phyloP scores from a whole-genome alignment of 2,888 invertebrate genomes.

The Alloplasta piceator region DNA sequence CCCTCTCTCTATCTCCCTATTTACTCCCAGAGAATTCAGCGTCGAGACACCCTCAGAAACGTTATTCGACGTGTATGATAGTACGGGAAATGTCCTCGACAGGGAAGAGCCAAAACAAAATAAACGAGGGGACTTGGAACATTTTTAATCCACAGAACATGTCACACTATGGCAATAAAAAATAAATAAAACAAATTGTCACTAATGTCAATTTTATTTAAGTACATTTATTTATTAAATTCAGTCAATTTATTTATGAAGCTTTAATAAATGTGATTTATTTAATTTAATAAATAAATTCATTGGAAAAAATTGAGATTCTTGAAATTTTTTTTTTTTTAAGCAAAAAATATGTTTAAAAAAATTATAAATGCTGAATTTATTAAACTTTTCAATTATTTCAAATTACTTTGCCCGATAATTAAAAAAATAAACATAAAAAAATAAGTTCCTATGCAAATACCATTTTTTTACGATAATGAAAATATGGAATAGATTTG shows the following conservation, averaged over 20 bases:
- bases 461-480: too few species aligned
- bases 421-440: conserved; percentile 20
- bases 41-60: not conserved
- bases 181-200: not conserved
- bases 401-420: conserved; percentile 3
- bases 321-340: conserved; percentile 4
- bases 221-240: not conserved
- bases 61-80: not conserved
- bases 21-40: conserved; percentile 43
- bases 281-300: too few species aligned
- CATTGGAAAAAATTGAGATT: conserved; percentile 22
- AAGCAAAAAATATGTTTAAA: not conserved
- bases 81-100: too few species aligned
- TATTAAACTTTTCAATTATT: not conserved
- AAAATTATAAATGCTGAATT: not conserved
- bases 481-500: too few species aligned
- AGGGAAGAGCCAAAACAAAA: too few species aligned
- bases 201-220: not conserved
- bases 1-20: conserved; percentile 37
- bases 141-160: too few species aligned
- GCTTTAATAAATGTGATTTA: too few species aligned
- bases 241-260: not conserved
- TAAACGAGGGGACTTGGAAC: too few species aligned
- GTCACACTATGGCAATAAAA: conserved; percentile 1
- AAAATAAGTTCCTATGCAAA: too few species aligned